A percentile compares a stretch with the other conserved stretches of the same genome.
phyloP scores from a whole-genome alignment of 2,888 invertebrate species.

The Nysson spinosus region DNA sequence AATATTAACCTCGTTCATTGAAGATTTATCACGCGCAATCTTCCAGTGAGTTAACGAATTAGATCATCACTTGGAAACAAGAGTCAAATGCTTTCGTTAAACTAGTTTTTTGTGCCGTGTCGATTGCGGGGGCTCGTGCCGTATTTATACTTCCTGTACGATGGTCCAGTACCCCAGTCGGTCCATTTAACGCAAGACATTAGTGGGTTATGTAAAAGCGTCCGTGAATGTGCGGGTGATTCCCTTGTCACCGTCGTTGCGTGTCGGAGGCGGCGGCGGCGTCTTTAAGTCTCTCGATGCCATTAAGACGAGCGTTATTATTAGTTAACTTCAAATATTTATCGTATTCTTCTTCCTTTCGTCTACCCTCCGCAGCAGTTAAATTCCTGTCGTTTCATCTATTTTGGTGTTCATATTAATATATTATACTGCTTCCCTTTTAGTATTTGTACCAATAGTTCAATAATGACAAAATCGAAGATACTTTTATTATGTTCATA shows the following conservation, averaged over 20 bases:
- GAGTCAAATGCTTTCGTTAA: slow-evolving; percentile 12
- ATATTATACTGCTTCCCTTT: slow-evolving; percentile 22
- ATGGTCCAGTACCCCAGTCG: slow-evolving; percentile 37
- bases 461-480: no score
- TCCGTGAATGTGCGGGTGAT: slow-evolving; percentile 50
- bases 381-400: slow-evolving; percentile 40
- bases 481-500: no score
- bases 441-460: not conserved
- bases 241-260: slow-evolving; percentile 39
- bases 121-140: slow-evolving; percentile 40
- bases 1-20: no score
- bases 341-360: slow-evolving; percentile 61
- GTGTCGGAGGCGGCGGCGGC: slow-evolving; percentile 49
- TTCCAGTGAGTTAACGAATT: no score
- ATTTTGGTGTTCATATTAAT: slow-evolving; percentile 46
- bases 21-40: no score
- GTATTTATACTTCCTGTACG: slow-evolving; percentile 53
- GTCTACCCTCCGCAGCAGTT: slow-evolving; percentile 13
- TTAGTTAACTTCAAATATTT: slow-evolving; percentile 75
- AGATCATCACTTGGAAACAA: no score
- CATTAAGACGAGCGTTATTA: slow-evolving; percentile 69
- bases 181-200: slow-evolving; percentile 54
- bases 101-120: slow-evolving; percentile 33
- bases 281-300: slow-evolving; percentile 57
- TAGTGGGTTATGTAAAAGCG: slow-evolving; percentile 63